Base-by-base conservation (phyloP, 2,888 invertebrate genomes). In the Platynereis dumerilii region DNA sequence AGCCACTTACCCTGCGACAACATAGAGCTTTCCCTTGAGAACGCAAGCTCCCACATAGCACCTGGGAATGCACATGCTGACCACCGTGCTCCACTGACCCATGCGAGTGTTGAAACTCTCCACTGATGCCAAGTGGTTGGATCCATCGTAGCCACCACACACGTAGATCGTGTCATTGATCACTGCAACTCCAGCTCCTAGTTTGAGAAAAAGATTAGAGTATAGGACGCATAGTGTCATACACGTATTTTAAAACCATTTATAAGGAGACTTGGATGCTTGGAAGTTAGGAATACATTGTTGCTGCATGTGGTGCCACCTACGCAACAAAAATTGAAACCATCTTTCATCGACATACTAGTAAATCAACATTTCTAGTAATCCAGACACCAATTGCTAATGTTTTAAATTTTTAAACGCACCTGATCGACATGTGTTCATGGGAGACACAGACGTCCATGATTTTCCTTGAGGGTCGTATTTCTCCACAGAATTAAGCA, bases 31-130 rank as follows among this genome's bases (percentile, higher is more conserved):
- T 15, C 82, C 82, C 58, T 76, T 76, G n/a, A 83, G 74, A 22
- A 80, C 76, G 71, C 81, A 82, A 1, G 82, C 81, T 15, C 82
- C 82, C 0, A 82, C 82, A 70, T 83, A 83, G 65, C 83, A 83
- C 39, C 83, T 70, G 0, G 82, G 81, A 1, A 78, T 75, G 28
- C 74, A 77, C 80, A 83, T 81, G 65, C 69, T 74, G 34, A 74
- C 74, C 28, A 81, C 65, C 2, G 72, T 69, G 15, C 78, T 76
- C 83, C 83, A 83, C 64, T 81, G 80, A 22, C 67, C 65, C n/a
- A 76, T 76, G 44, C 78, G 74, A 0, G 77, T 75, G 67, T 80
- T 79, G 70, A 75, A 82, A 53, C 77, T 75, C 71, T 83, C 83
- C 3, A 82, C 83, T 58, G 77, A 78, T 27, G 81, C 74, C 64